These are phyloP conservation scores for Dryobotodes eremita DNA, from an alignment of 2,888 invertebrate genomes.

Conservation along the genomic window DNA sequence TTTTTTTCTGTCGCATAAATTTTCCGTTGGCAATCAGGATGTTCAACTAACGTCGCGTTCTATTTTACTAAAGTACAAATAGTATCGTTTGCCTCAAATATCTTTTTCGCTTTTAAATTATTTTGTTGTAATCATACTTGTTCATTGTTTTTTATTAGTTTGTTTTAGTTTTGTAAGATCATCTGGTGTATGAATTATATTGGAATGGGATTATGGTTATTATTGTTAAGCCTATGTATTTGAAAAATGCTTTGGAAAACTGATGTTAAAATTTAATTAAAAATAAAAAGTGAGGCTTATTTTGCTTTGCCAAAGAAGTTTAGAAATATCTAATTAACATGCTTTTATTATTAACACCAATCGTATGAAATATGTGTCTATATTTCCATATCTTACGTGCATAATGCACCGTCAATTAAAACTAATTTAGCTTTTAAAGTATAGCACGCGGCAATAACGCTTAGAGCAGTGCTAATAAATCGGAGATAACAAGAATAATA, in stretches of 20 bases:
- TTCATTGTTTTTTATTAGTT: slow-evolving; percentile 71
- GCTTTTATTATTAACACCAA: slow-evolving; percentile 34
- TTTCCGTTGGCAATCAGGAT: slow-evolving; percentile 21
- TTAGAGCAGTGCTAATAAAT: slow-evolving; percentile 24
- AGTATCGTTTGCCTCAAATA: slow-evolving; percentile 66
- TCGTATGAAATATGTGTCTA: slow-evolving; percentile 9
- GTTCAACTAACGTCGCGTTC: slow-evolving; percentile 28
- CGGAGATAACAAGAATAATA: slow-evolving; percentile 40
- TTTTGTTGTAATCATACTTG: slow-evolving; percentile 72
- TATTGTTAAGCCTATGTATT: slow-evolving; percentile 56
- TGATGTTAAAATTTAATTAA: slow-evolving; percentile 24
- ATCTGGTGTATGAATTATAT: slow-evolving; percentile 64
- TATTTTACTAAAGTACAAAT: slow-evolving; percentile 64
- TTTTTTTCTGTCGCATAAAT: slow-evolving; percentile 26
- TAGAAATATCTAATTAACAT: slow-evolving; percentile 25
- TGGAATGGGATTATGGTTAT: slow-evolving; percentile 67
- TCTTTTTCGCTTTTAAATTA: slow-evolving; percentile 67
- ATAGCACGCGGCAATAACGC: slow-evolving; percentile 28
- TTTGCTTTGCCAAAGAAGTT: slow-evolving; percentile 56
- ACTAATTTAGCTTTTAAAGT: slow-evolving; percentile 29
- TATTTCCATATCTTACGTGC: slow-evolving; percentile 24
- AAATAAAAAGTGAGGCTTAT: slow-evolving; percentile 35
- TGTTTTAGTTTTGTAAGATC: slow-evolving; percentile 64
- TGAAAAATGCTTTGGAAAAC: slow-evolving; percentile 53
- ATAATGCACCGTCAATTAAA: slow-evolving; percentile 22